phyloP scores from a whole-genome alignment of 2,797 vertebrate genomes.

The Chaetodon trifasciatus region DNA sequence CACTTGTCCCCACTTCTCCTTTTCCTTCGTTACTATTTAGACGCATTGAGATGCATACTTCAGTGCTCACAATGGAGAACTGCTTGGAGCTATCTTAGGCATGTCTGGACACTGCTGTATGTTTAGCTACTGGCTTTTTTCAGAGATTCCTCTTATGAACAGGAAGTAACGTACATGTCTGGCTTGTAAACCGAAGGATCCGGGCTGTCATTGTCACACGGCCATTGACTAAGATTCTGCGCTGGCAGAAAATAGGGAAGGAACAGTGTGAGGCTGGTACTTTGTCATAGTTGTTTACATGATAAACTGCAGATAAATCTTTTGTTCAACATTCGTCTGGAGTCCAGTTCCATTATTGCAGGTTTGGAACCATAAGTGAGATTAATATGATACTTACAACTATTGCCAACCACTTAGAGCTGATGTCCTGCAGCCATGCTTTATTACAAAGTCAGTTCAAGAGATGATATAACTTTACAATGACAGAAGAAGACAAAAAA shows the following conservation, averaged over 20 bases:
- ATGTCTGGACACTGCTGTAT: conserved; percentile 85
- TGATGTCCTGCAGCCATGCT: conserved; percentile 8
- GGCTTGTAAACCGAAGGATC: conserved; percentile 55
- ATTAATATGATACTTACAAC: conserved; percentile 36
- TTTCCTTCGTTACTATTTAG: conserved; percentile 64
- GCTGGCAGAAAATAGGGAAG: conserved; percentile 63
- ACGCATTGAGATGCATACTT: conserved; percentile 53
- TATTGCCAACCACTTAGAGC: conserved; percentile 27
- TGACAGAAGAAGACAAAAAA: not conserved
- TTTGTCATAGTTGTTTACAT: conserved; percentile 62
- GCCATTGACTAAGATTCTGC: conserved; percentile 71
- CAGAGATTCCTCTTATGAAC: conserved; percentile 82
- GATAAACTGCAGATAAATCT: conserved; percentile 9
- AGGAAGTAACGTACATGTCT: conserved; percentile 79
- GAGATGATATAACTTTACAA: not conserved
- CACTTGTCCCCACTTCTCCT: conserved; percentile 75
- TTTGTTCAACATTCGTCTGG: conserved; percentile 6
- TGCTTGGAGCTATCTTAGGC: conserved; percentile 83
- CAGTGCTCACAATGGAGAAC: conserved; percentile 78
- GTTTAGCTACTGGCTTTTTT: conserved; percentile 80
- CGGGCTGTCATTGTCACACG: conserved; percentile 75
- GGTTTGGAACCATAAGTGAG: conserved; percentile 23
- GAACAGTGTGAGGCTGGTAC: conserved; percentile 17
- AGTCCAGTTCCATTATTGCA: not conserved
- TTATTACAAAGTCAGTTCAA: conserved; percentile 14